Evolutionary conservation across 2,113 vertebrate genomes (phyloP).

Genomic region (Mixornis gularis): DNA sequence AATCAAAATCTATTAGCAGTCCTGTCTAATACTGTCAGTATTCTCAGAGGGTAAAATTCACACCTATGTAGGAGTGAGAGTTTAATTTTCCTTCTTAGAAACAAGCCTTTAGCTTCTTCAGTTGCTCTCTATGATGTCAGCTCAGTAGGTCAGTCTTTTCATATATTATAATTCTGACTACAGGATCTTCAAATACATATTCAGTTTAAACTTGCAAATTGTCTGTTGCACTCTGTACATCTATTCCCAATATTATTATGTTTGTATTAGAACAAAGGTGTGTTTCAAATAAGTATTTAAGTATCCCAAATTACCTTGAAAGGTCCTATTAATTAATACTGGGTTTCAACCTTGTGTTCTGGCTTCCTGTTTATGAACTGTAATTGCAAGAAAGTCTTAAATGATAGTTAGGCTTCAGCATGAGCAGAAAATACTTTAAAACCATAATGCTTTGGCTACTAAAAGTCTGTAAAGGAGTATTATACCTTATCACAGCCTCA

Average conservation of each 20-base stretch:
- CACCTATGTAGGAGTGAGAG: not conserved
- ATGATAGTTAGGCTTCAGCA: not conserved
- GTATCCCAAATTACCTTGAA: not conserved
- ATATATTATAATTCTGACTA: not conserved
- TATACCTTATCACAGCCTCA: constrained; percentile 81
- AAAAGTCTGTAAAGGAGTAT: not conserved
- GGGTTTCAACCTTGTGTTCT: not conserved
- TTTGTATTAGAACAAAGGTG: not conserved
- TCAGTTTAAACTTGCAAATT: not conserved
- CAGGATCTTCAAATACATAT: not conserved
- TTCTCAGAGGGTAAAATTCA: not conserved
- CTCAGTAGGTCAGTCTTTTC: not conserved
- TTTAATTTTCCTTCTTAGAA: not conserved
- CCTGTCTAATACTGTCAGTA: not conserved
- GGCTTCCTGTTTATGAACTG: not conserved
- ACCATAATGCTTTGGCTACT: not conserved
- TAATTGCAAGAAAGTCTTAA: not conserved
- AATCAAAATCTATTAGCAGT: not conserved
- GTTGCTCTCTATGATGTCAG: not conserved
- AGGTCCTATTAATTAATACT: not conserved
- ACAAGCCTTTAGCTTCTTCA: not conserved
- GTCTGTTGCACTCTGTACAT: not conserved
- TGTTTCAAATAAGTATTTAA: not conserved
- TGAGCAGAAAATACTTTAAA: not conserved
- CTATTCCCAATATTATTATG: not conserved